phyloP scores from a whole-genome alignment of 2,888 invertebrate species.

The Drosophila peninsularis region DNA sequence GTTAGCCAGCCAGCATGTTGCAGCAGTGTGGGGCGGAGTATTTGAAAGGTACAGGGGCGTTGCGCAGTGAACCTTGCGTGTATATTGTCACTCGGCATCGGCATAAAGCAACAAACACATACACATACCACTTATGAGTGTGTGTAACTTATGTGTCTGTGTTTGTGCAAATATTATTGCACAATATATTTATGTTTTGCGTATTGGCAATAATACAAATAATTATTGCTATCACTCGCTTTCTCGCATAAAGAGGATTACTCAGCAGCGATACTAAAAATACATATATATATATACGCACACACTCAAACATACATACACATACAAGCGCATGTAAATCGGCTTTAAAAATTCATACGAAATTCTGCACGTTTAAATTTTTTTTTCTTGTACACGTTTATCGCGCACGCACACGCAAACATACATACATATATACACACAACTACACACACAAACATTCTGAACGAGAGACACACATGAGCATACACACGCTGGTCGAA shows the following conservation, averaged over 20 bases:
- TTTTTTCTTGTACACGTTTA: constrained; percentile 72
- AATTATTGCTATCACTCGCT: constrained; percentile 27
- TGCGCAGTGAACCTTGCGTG: constrained; percentile 78
- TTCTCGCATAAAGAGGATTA: constrained; percentile 21
- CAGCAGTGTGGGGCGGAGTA: constrained; percentile 37
- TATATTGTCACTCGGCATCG: constrained; percentile 47
- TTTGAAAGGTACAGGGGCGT: constrained; percentile 54
- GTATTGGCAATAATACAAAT: constrained; percentile 38
- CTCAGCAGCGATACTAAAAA: constrained; percentile 33
- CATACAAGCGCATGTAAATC: constrained; percentile 43
- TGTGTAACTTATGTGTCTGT: constrained; percentile 19
- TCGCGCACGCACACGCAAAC: constrained; percentile 52
- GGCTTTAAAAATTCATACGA: constrained; percentile 71
- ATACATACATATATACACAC: constrained; percentile 32
- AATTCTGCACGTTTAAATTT: constrained; percentile 72
- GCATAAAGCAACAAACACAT: constrained; percentile 17
- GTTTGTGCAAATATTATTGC: constrained; percentile 64
- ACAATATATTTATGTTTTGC: constrained; percentile 72
- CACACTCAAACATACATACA: constrained; percentile 7
- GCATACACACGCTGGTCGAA: constrained; percentile 50
- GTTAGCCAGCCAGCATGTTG: constrained; percentile 52
- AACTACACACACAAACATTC: constrained; percentile 11
- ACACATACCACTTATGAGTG: constrained; percentile 10
- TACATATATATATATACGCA: constrained; percentile 16
- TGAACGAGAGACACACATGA: constrained; percentile 20